A percentile compares a stretch with the other conserved stretches of the same genome.
phyloP scores from a whole-genome alignment of 2,797 vertebrate genomes.

The Karalla daura region DNA sequence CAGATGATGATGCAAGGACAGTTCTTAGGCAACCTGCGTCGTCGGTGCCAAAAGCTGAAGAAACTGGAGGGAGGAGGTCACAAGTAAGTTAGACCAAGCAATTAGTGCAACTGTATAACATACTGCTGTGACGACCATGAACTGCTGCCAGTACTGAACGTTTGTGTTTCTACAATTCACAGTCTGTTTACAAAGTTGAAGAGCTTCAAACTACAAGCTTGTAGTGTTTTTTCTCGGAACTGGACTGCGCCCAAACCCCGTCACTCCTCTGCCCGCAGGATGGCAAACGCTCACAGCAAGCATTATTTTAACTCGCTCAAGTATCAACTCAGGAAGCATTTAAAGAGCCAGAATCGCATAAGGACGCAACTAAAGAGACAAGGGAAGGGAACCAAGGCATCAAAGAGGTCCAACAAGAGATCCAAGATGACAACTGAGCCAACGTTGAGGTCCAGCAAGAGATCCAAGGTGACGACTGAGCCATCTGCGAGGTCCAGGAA shows the following conservation, averaged over 20 bases:
- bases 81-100: constrained; percentile 81
- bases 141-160: not conserved
- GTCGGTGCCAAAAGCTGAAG: constrained; percentile 76
- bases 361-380: not conserved
- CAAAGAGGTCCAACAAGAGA: not conserved
- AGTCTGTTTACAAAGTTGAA: constrained; percentile 74
- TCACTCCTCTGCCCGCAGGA: not conserved
- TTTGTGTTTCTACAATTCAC: not conserved
- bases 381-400: not conserved
- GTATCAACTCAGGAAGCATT: not conserved
- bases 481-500: not conserved
- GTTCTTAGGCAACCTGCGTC: constrained; percentile 64
- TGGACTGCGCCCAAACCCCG: constrained; percentile 20
- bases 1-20: constrained; percentile 57
- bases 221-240: constrained; percentile 44
- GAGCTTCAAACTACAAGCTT: constrained; percentile 59
- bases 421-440: not conserved
- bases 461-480: not conserved
- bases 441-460: not conserved
- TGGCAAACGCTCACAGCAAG: constrained; percentile 20
- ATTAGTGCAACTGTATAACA: not conserved
- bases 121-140: not conserved
- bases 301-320: constrained; percentile 27
- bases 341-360: not conserved
- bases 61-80: constrained; percentile 69